Evolutionary conservation across 2,888 invertebrate species (phyloP), one percentile per base, ranked within the genome.

Genomic region (Hemistola chrysoprasaria): DNA sequence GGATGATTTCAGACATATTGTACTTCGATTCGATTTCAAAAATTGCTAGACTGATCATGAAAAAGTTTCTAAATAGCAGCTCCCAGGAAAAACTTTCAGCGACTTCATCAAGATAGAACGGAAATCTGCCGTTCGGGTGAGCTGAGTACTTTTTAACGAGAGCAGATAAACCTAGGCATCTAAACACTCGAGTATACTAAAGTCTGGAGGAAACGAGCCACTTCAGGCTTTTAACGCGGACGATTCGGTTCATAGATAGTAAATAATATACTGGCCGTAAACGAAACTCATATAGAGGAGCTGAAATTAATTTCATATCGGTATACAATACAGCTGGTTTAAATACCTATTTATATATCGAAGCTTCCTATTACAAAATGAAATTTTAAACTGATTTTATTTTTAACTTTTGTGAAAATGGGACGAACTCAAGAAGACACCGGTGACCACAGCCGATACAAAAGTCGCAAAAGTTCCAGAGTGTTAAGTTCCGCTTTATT

Each of bases 71-170:
- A 28, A 10, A 27, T 28, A 6, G 4, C 10, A 28, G 32, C 26
- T 29, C 27, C 20, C 31, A 24, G 7, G 8, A 8, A 31, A 11
- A 29, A 22, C 22, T 28, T 27, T 16, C 8, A 34, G 24, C 26
- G 21, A 20, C 32, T 22, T 33, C 24, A 23, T 9, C 22, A 28
- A 40, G 34, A 47, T 50, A 47, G 47, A 41, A 45, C 24, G 25
- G 8, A 36, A 27, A 22, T 34, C 22, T 37, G 11, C 22, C 33
- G 41, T 40, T 40, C 26, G 42, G 47, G 39, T 43, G 32, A 22
- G 40, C 26, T 45, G 45, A 54, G 33, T 50, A 47, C 39, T 46
- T 50, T 40, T 43, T 53, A 53, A 53, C 41, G 53, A 50, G 43
- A 37, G 27, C 10, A 34, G 42, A 50, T 47, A 47, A 40, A 41